Evolutionary conservation across 2,113 vertebrate species (phyloP).

Genomic region (Taurulus bubalis): DNA sequence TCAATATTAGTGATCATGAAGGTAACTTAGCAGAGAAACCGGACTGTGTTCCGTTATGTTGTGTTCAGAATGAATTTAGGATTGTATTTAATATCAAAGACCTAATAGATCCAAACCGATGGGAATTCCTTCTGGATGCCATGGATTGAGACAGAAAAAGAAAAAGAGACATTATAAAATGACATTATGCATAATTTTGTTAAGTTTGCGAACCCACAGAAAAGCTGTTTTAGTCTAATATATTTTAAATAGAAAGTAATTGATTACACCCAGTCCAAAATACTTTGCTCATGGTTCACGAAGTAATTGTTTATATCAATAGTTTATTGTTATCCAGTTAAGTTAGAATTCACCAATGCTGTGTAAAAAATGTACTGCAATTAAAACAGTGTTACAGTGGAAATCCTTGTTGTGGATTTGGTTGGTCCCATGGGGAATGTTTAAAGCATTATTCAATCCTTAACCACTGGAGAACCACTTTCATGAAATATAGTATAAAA

Average conservation of each 20-base stretch:
- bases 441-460: slow-evolving; percentile 44
- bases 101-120: background rate
- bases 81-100: background rate
- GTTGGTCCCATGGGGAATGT: slow-evolving; percentile 47
- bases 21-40: background rate
- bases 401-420: slow-evolving; percentile 5
- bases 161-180: background rate
- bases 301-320: background rate
- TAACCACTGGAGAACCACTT: slow-evolving; percentile 17
- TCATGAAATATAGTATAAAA: slow-evolving; percentile 8
- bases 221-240: background rate
- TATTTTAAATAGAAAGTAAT: background rate
- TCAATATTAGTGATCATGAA: background rate
- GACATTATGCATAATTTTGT: background rate
- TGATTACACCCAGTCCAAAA: background rate
- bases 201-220: background rate
- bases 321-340: background rate
- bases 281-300: background rate
- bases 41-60: background rate
- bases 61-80: background rate
- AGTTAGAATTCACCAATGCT: background rate
- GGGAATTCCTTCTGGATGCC: background rate
- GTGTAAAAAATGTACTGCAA: background rate
- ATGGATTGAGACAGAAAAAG: background rate
- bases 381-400: background rate